phyloP scores from a whole-genome alignment of 2,797 vertebrate species.

The Labeo calbasu region DNA sequence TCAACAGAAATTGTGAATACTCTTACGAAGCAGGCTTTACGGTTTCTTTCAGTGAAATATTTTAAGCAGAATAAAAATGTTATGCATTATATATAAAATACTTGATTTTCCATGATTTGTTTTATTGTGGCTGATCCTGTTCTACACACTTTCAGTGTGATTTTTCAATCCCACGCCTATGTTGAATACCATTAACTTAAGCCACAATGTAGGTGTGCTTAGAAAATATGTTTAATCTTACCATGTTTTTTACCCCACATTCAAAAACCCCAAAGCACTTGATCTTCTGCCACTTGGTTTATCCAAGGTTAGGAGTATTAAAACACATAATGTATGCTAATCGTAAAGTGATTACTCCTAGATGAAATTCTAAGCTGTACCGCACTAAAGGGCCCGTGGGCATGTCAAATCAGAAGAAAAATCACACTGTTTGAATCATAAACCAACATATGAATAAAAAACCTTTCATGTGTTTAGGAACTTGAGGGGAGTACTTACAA shows the following conservation, averaged over 20 bases:
- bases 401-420: constrained; percentile 5
- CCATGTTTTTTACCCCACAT: not conserved
- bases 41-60: not conserved
- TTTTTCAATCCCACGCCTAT: not conserved
- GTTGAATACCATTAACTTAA: not conserved
- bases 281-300: not conserved
- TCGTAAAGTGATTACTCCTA: constrained; percentile 35
- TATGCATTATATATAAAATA: not conserved
- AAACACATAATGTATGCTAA: constrained; percentile 41
- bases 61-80: not conserved
- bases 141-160: not conserved
- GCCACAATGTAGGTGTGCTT: constrained; percentile 10
- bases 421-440: not conserved
- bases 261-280: constrained; percentile 14
- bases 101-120: not conserved
- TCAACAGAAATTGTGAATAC: too few species aligned
- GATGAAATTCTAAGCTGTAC: constrained; percentile 16
- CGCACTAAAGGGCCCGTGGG: not conserved
- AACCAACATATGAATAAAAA: constrained; percentile 8
- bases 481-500: not conserved
- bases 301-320: constrained; percentile 27
- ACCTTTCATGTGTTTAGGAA: not conserved
- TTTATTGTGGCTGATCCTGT: constrained; percentile 8
- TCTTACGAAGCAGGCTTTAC: not conserved
- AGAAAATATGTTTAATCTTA: constrained; percentile 1